These are phyloP conservation scores for Miltochrista miniata DNA, from an alignment of 2,888 invertebrate species.

Conservation along the genomic window DNA sequence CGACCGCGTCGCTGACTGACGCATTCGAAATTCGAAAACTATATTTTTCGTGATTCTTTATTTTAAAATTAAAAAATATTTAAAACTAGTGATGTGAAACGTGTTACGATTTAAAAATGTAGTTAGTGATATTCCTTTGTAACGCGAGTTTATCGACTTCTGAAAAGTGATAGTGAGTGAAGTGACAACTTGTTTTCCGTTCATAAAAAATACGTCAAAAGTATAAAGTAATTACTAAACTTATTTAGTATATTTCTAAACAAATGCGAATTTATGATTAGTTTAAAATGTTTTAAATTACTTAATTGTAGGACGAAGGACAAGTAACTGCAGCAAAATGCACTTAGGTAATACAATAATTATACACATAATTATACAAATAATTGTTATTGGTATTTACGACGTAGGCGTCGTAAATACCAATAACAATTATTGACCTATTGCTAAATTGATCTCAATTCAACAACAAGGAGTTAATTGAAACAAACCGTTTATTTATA, in stretches of 20 bases:
- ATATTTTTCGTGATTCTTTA: constrained; percentile 51
- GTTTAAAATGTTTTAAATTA: constrained; percentile 17
- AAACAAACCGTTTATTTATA: constrained; percentile 47
- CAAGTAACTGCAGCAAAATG: constrained; percentile 18
- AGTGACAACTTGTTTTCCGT: constrained; percentile 7
- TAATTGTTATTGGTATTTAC: not conserved
- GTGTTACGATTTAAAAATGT: constrained; percentile 10
- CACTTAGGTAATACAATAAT: too few species aligned
- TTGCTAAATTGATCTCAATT: constrained; percentile 21
- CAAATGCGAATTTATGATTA: not conserved
- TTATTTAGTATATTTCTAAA: too few species aligned
- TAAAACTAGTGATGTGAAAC: constrained; percentile 26
- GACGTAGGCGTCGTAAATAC: too few species aligned
- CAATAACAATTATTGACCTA: constrained; percentile 15
- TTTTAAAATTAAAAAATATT: constrained; percentile 22
- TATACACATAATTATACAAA: too few species aligned
- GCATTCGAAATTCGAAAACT: constrained; percentile 31
- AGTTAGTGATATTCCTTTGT: constrained; percentile 16
- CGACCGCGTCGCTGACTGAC: constrained; percentile 62
- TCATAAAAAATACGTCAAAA: too few species aligned
- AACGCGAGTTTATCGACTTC: constrained; percentile 31
- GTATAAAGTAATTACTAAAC: too few species aligned
- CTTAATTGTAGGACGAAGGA: constrained; percentile 19
- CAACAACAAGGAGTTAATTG: constrained; percentile 21
- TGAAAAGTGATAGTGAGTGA: constrained; percentile 41